phyloP scores from a whole-genome alignment of 2,797 vertebrate genomes.

The Rhyacichthys aspro region DNA sequence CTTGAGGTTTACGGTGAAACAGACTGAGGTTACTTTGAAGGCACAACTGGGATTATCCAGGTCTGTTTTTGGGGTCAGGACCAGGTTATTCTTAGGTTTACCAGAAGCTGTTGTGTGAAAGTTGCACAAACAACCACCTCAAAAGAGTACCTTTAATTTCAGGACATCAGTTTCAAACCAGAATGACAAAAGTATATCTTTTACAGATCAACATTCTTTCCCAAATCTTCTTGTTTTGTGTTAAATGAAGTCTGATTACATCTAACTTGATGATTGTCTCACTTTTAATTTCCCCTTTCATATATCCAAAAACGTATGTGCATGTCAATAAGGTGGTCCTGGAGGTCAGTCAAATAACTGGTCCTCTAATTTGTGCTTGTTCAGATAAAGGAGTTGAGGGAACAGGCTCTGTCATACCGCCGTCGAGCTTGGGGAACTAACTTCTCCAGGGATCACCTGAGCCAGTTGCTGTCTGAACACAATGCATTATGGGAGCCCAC shows the following conservation, averaged over 20 bases:
- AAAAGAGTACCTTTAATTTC: not conserved
- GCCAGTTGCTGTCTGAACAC: conserved; percentile 65
- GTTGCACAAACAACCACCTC: not conserved
- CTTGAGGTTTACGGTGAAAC: conserved; percentile 20
- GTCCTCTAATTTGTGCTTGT: not conserved
- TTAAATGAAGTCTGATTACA: no score
- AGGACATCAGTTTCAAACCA: no score
- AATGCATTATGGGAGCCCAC: conserved; percentile 60
- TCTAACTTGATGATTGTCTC: no score
- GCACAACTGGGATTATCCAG: conserved; percentile 9
- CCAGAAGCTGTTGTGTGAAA: conserved; percentile 23
- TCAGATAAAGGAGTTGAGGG: conserved; percentile 52
- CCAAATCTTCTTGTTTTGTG: no score
- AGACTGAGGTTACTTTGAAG: conserved; percentile 32
- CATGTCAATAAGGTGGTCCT: no score
- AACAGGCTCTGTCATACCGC: conserved; percentile 53
- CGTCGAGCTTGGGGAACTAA: conserved; percentile 55
- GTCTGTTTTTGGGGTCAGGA: conserved; percentile 19
- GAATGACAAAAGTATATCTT: no score
- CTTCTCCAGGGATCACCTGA: conserved; percentile 66
- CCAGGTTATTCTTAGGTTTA: conserved; percentile 7
- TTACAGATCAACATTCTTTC: not conserved
- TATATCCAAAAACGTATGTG: no score
- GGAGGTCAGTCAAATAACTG: no score
- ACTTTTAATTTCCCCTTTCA: no score